Evolutionary conservation across 37 sponge, comb jelly and placozoan species (phyloP), one percentile per base, ranked within the genome.

Genomic region (Agelas oroides): DNA sequence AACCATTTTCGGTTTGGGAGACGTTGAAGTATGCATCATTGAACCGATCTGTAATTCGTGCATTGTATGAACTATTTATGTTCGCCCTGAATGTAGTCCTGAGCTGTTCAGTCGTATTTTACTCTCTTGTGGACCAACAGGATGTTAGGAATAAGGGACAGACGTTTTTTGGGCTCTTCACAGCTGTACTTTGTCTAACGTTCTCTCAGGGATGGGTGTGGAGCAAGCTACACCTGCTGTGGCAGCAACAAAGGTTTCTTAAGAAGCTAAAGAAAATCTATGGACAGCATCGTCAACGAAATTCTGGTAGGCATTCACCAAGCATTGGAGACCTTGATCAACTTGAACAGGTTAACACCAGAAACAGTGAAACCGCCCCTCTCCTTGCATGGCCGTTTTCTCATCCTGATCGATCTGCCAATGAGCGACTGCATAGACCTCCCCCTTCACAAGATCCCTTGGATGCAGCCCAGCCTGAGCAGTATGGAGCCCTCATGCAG

Each of bases 111-210:
- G 57, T 87, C 3, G 77, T 76, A 12, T 96, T 79, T 81, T 93
- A 90, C 61, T 80, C 91, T n/a, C 73, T 90, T 2, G 81, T 90
- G 20, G 78, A 62, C 12, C 92, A 94, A 73, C 13, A 16, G 14
- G 91, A 94, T 59, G 33, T 91, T 2, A 55, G 64, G 25, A 90
- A 80, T 64, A 96, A 96, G 79, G 93, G 81, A 40, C 93, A 90
- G 71, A 93, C 94, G 0, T 90, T 96, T 40, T 89, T 90, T 65
- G 93, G 96, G 0, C 71, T 96, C 21, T 83, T 90, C 56, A 84
- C 73, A 5, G 84, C 38, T 18, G 72, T 90, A 0, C 33, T 92
- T 1, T 54, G 30, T 37, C 77, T 92, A 14, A 71, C 79, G 0
- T 84, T 87, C 33, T 66, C 83, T 0, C 77, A 71, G 33, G 92